Evolutionary conservation across 2,113 vertebrate species (phyloP).

Genomic region (Ptyas mucosa): DNA sequence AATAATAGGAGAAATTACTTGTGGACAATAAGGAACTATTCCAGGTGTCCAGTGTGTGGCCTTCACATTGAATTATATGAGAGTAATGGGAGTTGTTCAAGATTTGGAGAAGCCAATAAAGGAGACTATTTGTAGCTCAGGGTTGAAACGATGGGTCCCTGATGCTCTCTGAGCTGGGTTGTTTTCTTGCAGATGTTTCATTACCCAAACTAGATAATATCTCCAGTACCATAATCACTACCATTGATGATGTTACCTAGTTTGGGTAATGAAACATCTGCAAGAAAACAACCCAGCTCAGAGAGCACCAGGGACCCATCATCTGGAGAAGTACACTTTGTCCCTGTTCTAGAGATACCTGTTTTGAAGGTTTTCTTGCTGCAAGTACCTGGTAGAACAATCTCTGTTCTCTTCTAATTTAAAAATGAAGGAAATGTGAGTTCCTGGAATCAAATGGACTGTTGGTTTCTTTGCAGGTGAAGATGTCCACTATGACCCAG

Average conservation of each 20-base stretch:
- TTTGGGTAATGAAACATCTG: not conserved
- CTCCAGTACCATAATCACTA: not conserved
- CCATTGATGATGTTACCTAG: not conserved
- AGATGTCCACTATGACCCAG: slow-evolving; percentile 73
- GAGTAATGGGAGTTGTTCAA: not conserved
- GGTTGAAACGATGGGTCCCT: not conserved
- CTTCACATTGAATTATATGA: not conserved
- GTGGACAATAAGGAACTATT: not conserved
- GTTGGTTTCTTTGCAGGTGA: slow-evolving; percentile 48
- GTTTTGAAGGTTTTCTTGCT: not conserved
- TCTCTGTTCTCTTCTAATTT: not conserved
- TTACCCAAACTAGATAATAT: not conserved
- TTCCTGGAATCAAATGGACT: not conserved
- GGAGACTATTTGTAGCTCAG: not conserved
- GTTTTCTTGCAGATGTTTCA: not conserved
- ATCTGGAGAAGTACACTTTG: not conserved
- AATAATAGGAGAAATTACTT: not conserved
- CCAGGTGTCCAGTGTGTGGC: not conserved
- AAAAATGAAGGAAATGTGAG: not conserved
- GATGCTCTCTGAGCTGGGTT: not conserved
- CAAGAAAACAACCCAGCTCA: not conserved
- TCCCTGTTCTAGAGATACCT: not conserved
- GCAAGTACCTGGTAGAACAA: not conserved
- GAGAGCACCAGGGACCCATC: not conserved
- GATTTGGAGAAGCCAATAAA: not conserved